Evolutionary conservation across 2,797 vertebrate species (phyloP), one percentile per base, ranked within the genome.

Genomic region (Periparus ater): DNA sequence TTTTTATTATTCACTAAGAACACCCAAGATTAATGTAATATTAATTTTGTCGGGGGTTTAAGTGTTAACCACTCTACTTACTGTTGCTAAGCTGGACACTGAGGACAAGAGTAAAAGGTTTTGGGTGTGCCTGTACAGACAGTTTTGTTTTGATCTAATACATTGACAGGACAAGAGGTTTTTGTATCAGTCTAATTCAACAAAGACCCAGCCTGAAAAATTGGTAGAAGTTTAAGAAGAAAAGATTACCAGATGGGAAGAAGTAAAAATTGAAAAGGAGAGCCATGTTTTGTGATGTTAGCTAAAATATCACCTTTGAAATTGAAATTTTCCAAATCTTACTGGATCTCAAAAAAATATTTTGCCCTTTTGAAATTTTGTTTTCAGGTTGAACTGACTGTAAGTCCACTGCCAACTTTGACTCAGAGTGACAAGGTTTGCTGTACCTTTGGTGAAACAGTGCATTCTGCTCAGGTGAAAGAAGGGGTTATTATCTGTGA

Each of bases 341-440:
- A 23, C 18, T 38, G 21, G 5, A 2, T 70, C 20, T 75, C 38
- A 40, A 40, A 13, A 40, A 40, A 40, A 34, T 80, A 70, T 68
- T 83, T 93, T 58, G 74, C 13, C 18, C 13, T 71, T 91, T 76
- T 48, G 0, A 70, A 67, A 57, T 61, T 81, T 88, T 90, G 10
- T 91, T 93, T 80, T 13, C 88, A 98, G 98, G 98, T 98, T 45
- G 92, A 94, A 79, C 96, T 98, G 96, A 97, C 96, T 8, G 87
- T 98, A 91, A 97, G 96, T 34, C 98, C 98, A 1, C 74, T 98
- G 21, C 98, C 98, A 32, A 13, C 92, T 40, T 91, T 98, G 94
- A 91, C 85, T 8, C 32, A 61, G 9, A 87, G 74, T 17, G 98
- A 98, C 9, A 9, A 78, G 8, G 66, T 98, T 72, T 96, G 73